phyloP scores from a whole-genome alignment of 2,113 vertebrate genomes.

The Dermatemys mawii region DNA sequence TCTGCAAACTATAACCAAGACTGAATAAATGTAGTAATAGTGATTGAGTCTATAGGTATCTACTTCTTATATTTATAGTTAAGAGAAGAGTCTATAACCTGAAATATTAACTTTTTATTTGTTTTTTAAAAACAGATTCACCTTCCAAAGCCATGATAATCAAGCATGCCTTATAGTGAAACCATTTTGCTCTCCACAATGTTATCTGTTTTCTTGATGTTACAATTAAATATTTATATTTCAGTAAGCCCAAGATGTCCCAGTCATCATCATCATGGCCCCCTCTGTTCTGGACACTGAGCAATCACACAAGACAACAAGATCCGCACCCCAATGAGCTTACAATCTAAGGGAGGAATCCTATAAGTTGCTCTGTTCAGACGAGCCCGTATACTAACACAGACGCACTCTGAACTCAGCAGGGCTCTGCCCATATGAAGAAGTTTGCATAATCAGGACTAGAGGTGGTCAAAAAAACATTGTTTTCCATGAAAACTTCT shows the following conservation, averaged over 20 bases:
- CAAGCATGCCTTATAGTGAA: no score
- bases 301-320: neutral
- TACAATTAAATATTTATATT: neutral
- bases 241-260: neutral
- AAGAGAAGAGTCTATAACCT: no score
- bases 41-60: no score
- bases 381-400: neutral
- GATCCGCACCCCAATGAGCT: neutral
- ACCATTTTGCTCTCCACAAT: no score
- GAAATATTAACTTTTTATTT: no score
- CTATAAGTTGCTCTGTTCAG: neutral
- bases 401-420: no score
- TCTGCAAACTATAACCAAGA: no score
- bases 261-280: neutral
- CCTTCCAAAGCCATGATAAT: no score
- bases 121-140: no score
- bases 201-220: no score
- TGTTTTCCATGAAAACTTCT: neutral
- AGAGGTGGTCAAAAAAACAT: neutral
- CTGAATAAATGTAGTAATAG: no score
- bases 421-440: neutral
- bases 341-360: neutral
- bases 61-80: no score
- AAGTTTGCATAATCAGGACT: neutral
- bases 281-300: neutral